phyloP scores from a whole-genome alignment of 2,113 vertebrate genomes.

The Gasterosteus nipponicus region DNA sequence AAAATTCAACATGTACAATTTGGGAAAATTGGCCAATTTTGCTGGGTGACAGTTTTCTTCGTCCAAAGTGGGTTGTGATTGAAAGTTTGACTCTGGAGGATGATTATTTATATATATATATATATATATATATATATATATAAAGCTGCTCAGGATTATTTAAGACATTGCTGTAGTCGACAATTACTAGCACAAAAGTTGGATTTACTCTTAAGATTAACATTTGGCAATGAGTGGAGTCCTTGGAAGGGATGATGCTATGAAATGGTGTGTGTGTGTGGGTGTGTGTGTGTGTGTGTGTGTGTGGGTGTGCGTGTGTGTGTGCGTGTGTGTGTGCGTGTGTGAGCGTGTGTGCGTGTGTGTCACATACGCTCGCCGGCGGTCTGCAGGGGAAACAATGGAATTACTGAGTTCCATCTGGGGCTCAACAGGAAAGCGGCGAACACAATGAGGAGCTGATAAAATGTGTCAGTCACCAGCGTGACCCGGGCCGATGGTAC shows the following conservation, averaged over 20 bases:
- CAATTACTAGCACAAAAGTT: constrained; percentile 28
- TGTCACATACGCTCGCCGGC: neutral
- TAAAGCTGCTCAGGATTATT: neutral
- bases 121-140: neutral
- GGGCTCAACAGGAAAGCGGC: constrained; percentile 50
- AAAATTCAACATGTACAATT: too few species aligned
- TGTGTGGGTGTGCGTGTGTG: neutral
- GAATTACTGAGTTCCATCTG: constrained; percentile 72
- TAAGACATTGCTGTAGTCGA: constrained; percentile 2
- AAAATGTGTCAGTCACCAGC: constrained; percentile 75
- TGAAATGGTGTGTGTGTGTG: neutral
- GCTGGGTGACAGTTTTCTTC: too few species aligned
- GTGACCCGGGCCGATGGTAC: constrained; percentile 58
- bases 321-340: neutral
- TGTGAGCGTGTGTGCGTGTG: neutral
- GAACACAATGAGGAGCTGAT: constrained; percentile 71
- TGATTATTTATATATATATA: too few species aligned
- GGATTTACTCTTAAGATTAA: constrained; percentile 25
- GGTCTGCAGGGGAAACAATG: constrained; percentile 58
- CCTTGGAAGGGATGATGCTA: constrained; percentile 1
- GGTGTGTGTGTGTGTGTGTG: neutral
- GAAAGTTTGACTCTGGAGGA: too few species aligned
- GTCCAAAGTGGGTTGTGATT: too few species aligned
- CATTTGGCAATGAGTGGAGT: constrained; percentile 5
- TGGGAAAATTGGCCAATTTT: too few species aligned